These are phyloP conservation scores for Malthinus flaveolus DNA, from an alignment of 2,888 invertebrate species.

Conservation along the genomic window DNA sequence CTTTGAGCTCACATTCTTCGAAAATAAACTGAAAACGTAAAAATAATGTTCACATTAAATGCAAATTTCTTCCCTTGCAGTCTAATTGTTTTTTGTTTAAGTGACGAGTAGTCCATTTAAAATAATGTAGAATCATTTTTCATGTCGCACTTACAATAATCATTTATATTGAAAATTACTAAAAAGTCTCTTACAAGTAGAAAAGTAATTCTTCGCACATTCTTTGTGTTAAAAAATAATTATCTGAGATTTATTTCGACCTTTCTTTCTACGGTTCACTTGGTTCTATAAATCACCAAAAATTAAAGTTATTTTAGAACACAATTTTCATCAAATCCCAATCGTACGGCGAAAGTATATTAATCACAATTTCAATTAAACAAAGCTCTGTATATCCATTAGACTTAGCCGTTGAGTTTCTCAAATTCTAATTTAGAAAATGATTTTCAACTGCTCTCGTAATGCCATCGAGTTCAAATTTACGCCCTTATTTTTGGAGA, in stretches of 20 bases:
- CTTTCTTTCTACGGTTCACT: slow-evolving; percentile 8
- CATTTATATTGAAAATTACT: no score
- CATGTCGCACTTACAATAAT: no score
- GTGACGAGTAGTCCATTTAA: no score
- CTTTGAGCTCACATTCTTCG: no score
- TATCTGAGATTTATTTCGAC: slow-evolving; percentile 1
- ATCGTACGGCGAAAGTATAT: slow-evolving; percentile 25
- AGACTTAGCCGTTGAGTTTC: slow-evolving; percentile 32
- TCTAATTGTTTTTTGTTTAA: no score
- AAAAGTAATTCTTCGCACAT: no score
- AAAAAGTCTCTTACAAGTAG: no score
- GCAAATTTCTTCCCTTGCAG: no score
- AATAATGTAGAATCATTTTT: no score
- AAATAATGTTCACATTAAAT: no score
- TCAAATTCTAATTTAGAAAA: slow-evolving; percentile 13
- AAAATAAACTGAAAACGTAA: no score
- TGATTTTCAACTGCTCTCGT: no score
- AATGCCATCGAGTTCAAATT: slow-evolving; percentile 16
- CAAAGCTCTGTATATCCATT: slow-evolving; percentile 37
- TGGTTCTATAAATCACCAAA: slow-evolving; percentile 13
- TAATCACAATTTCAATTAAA: slow-evolving; percentile 43
- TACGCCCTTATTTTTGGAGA: slow-evolving; percentile 11
- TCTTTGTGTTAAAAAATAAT: not conserved
- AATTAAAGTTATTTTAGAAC: slow-evolving; percentile 12
- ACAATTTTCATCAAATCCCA: slow-evolving; percentile 19